Percentiles rank a stretch among this genome's conserved stretches.
phyloP scores from a whole-genome alignment of 2,888 invertebrate species.

The Protophormia terraenovae region DNA sequence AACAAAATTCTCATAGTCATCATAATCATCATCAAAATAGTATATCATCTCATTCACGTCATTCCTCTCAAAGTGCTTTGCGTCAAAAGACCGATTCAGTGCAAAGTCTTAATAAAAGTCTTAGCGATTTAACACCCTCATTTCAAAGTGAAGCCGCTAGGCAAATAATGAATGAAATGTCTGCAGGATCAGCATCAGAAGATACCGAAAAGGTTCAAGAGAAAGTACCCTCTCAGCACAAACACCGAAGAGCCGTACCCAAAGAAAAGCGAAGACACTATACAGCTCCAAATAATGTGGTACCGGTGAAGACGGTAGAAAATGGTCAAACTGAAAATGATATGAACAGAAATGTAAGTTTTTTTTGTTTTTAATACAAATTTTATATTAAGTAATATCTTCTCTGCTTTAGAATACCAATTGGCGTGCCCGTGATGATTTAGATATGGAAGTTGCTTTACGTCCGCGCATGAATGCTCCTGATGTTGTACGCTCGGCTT shows the following conservation, averaged over 20 bases:
- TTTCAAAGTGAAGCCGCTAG: constrained; percentile 94
- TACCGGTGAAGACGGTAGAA: constrained; percentile 85
- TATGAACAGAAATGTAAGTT: constrained; percentile 81
- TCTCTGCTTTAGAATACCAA: constrained; percentile 79
- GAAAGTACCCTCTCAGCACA: constrained; percentile 83
- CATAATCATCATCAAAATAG: constrained; percentile 47
- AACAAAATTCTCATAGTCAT: constrained; percentile 62
- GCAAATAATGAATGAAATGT: constrained; percentile 92
- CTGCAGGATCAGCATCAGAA: constrained; percentile 82
- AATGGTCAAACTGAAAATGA: constrained; percentile 83
- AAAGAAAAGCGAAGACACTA: constrained; percentile 92
- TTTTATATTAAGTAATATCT: background rate
- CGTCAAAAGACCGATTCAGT: constrained; percentile 80
- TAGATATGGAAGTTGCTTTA: constrained; percentile 93
- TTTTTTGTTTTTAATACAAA: background rate
- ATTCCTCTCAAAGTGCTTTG: constrained; percentile 75
- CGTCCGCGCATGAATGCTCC: constrained; percentile 90
- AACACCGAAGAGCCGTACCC: constrained; percentile 87
- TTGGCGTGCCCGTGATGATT: constrained; percentile 89
- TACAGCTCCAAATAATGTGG: constrained; percentile 90
- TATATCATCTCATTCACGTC: constrained; percentile 70
- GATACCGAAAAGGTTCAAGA: constrained; percentile 79
- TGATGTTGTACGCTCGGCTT: constrained; percentile 92
- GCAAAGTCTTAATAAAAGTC: constrained; percentile 80
- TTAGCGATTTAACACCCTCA: constrained; percentile 85